phyloP scores from a whole-genome alignment of 2,888 invertebrate species.

The Itoplectis maculator region DNA sequence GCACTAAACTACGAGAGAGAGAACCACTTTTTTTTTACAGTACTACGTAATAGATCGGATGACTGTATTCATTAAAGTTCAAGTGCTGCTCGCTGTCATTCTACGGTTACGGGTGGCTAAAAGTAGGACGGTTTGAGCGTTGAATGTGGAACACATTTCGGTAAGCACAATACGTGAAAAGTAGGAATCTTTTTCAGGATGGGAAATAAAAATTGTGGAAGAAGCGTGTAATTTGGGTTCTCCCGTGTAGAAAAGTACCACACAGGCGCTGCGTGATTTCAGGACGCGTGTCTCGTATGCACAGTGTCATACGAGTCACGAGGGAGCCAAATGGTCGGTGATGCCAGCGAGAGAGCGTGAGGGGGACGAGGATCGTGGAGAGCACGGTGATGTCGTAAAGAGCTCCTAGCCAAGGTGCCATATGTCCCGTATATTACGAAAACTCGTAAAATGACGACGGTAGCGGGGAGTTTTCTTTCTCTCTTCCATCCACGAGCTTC shows the following conservation, averaged over 20 bases:
- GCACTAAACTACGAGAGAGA: background rate
- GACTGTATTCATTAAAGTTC: conserved; percentile 10
- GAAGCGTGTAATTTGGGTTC: conserved; percentile 48
- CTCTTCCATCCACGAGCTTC: conserved; percentile 38
- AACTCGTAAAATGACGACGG: conserved; percentile 74
- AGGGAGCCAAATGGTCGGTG: conserved; percentile 53
- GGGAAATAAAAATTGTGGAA: background rate
- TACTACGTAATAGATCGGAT: background rate
- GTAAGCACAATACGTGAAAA: background rate
- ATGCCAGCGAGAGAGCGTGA: conserved; percentile 48
- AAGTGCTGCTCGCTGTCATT: background rate
- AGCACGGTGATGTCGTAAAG: conserved; percentile 68
- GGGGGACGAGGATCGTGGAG: conserved; percentile 55
- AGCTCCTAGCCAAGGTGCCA: conserved; percentile 73
- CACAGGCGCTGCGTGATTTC: conserved; percentile 74
- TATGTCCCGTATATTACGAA: conserved; percentile 76
- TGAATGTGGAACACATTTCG: background rate
- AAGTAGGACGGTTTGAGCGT: background rate
- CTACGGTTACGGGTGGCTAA: background rate
- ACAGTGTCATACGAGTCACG: too few species aligned
- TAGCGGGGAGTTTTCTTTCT: conserved; percentile 71
- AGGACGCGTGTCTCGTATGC: conserved; percentile 64
- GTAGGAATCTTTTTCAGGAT: background rate
- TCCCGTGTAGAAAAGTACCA: conserved; percentile 71
- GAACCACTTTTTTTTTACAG: background rate